These are phyloP conservation scores for Rhea americana DNA, from an alignment of 2,113 vertebrate species.

Conservation along the genomic window DNA sequence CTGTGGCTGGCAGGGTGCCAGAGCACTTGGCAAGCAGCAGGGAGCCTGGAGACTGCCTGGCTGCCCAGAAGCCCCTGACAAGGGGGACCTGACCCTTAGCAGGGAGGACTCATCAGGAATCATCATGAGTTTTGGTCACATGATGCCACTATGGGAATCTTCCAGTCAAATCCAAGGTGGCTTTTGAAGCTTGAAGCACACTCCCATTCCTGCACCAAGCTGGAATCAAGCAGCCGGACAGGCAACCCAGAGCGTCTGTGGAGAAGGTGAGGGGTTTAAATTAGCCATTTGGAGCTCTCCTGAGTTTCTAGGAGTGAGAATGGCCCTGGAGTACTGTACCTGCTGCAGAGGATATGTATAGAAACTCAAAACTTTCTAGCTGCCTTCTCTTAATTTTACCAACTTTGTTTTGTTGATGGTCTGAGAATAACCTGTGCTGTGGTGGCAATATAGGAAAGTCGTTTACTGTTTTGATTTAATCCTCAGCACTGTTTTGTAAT, in stretches of 20 bases:
- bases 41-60: accelerated
- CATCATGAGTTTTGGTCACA: background rate
- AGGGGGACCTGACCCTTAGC: background rate
- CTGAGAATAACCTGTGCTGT: background rate
- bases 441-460: background rate
- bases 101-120: background rate
- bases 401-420: background rate
- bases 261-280: background rate
- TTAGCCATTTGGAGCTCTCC: background rate
- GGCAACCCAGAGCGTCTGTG: background rate
- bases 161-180: background rate
- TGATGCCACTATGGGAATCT: background rate
- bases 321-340: background rate
- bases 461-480: background rate
- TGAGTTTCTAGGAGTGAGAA: background rate
- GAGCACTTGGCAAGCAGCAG: background rate
- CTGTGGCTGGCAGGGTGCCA: background rate
- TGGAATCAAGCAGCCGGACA: accelerated
- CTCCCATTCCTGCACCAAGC: background rate
- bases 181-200: background rate
- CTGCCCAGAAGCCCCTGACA: accelerated
- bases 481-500: background rate
- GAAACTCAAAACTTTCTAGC: background rate
- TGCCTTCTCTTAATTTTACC: background rate
- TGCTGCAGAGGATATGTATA: background rate